phyloP scores from a whole-genome alignment of 2,113 vertebrate species.

The Platanista minor region DNA sequence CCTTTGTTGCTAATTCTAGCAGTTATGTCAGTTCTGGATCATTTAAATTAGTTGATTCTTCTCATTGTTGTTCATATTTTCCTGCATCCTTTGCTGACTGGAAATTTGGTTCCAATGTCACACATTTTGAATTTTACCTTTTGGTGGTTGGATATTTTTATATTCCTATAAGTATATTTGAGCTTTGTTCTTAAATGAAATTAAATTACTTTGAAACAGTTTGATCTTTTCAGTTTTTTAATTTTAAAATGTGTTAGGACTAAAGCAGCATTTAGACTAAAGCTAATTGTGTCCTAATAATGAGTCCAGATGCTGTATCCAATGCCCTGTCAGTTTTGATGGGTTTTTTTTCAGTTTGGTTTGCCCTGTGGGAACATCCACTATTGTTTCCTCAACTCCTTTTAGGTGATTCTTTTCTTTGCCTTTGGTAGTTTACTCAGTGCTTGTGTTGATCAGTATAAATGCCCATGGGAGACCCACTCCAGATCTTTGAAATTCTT shows the following conservation, averaged over 20 bases:
- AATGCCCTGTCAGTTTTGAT: background rate
- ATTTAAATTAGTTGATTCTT: background rate
- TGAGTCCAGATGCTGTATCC: background rate
- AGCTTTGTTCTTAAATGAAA: background rate
- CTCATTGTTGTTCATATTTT: background rate
- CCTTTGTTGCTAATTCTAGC: background rate
- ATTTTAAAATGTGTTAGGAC: background rate
- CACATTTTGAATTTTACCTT: background rate
- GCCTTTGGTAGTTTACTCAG: background rate
- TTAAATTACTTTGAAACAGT: background rate
- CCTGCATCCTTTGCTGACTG: background rate
- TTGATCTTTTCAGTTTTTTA: background rate
- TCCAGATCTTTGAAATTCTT: background rate
- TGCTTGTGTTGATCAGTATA: background rate
- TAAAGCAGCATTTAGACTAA: background rate
- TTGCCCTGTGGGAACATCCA: background rate
- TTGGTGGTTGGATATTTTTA: background rate
- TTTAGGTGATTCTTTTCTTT: background rate
- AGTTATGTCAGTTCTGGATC: background rate
- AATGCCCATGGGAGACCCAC: background rate
- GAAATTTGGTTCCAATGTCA: background rate
- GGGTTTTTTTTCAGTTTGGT: background rate
- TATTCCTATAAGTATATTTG: background rate
- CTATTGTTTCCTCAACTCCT: background rate
- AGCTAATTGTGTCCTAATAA: background rate